A percentile compares a stretch with the other conserved stretches of the same genome.
These are phyloP conservation scores for Chionodraco myersi DNA, from an alignment of 2,113 vertebrate genomes.

Conservation along the genomic window DNA sequence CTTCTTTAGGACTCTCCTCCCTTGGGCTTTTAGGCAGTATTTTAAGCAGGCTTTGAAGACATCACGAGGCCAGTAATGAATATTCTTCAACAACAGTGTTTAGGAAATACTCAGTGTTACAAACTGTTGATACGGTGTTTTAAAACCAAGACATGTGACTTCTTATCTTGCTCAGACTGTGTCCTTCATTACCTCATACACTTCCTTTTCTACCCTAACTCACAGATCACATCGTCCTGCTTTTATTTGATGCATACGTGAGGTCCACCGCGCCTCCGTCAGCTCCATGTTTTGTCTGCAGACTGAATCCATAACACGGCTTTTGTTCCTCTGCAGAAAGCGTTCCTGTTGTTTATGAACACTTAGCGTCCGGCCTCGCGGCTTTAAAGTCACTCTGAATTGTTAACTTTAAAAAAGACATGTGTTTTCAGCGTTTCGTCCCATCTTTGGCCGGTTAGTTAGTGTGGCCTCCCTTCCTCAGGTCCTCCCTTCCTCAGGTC, in stretches of 20 bases:
- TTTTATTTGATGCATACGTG: constrained; percentile 23
- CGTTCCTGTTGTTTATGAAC: constrained; percentile 59
- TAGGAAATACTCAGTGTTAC: too few relatives aligned
- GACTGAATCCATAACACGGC: constrained; percentile 47
- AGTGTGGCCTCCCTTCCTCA: constrained; percentile 37
- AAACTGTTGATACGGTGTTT: too few relatives aligned
- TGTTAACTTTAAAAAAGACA: constrained; percentile 44
- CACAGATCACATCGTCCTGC: constrained; percentile 40
- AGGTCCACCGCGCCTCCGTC: constrained; percentile 25
- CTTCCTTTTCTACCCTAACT: constrained; percentile 11
- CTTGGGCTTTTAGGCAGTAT: too few relatives aligned
- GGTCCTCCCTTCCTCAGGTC: not conserved
- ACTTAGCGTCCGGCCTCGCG: not conserved
- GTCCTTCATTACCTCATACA: constrained; percentile 1
- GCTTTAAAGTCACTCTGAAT: constrained; percentile 32
- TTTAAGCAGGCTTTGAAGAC: too few relatives aligned
- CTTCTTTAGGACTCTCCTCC: too few relatives aligned
- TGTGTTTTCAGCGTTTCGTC: constrained; percentile 52
- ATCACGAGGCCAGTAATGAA: too few relatives aligned
- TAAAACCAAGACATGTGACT: too few relatives aligned
- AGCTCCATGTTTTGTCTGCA: constrained; percentile 34
- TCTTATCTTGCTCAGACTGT: not conserved
- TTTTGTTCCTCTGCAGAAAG: constrained; percentile 43
- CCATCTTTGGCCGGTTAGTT: constrained; percentile 53
- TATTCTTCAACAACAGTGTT: too few relatives aligned